Evolutionary conservation across 1,140 invertebrate genomes (phyloP).

Genomic region (Trissolcus basalis): DNA sequence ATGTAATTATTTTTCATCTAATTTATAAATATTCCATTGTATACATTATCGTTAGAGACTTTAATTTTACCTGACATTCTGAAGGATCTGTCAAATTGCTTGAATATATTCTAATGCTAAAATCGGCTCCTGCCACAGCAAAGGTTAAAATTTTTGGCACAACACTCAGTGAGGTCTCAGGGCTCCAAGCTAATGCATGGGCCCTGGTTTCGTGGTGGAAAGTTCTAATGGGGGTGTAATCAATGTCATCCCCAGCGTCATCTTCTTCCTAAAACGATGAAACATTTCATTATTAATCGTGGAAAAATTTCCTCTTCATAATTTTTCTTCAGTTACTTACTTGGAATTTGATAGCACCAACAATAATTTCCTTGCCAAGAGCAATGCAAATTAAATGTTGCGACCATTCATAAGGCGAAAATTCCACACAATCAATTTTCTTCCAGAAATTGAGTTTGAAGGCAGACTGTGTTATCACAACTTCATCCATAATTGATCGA

Average conservation of each 20-base stretch:
- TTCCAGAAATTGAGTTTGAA: slow-evolving; percentile 70
- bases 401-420: slow-evolving; percentile 77
- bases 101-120: slow-evolving; percentile 77
- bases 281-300: no score
- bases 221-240: slow-evolving; percentile 67
- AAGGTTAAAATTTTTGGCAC: slow-evolving; percentile 79
- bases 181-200: slow-evolving; percentile 78
- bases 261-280: slow-evolving; percentile 73
- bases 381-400: slow-evolving; percentile 76
- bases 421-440: slow-evolving; percentile 73
- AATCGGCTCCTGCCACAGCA: slow-evolving; percentile 78
- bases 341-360: slow-evolving; percentile 75
- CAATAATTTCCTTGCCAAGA: slow-evolving; percentile 69
- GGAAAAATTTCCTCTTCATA: no score
- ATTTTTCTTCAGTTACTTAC: slow-evolving; percentile 53
- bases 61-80: slow-evolving; percentile 70
- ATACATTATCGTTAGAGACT: neutral
- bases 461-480: slow-evolving; percentile 64
- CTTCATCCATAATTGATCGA: slow-evolving; percentile 69
- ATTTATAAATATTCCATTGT: no score
- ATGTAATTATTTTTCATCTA: no score
- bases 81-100: slow-evolving; percentile 77
- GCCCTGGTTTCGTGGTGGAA: slow-evolving; percentile 77
- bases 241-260: slow-evolving; percentile 69
- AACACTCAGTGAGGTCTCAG: slow-evolving; percentile 79